A percentile compares a stretch with the other conserved stretches of the same genome.
These are phyloP conservation scores for Philopotamus ludificatus DNA, from an alignment of 1,140 invertebrate species.

Conservation along the genomic window DNA sequence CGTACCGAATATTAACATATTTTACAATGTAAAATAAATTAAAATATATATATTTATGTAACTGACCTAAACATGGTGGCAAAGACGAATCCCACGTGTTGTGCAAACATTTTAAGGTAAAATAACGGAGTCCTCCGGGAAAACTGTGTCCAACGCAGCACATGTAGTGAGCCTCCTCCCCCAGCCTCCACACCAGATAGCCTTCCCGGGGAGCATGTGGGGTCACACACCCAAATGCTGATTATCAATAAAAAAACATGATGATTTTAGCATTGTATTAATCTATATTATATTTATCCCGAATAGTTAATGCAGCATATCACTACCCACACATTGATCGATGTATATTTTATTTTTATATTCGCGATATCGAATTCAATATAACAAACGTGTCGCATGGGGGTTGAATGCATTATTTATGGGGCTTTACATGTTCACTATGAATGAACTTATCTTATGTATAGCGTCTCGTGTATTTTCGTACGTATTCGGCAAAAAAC, in stretches of 20 bases:
- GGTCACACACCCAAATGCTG: conserved; percentile 61
- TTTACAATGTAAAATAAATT: neutral
- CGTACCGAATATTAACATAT: too few relatives aligned
- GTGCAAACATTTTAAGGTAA: conserved; percentile 57
- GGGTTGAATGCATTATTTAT: neutral
- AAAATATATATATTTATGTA: neutral
- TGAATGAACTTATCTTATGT: conserved; percentile 14
- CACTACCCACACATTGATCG: neutral
- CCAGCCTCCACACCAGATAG: conserved; percentile 59
- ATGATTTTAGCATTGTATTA: too few relatives aligned
- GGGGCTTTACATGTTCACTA: neutral
- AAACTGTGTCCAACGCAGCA: conserved; percentile 62
- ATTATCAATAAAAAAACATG: conserved; percentile 5
- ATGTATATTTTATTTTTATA: neutral
- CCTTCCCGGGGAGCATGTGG: conserved; percentile 58
- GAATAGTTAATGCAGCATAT: too few relatives aligned
- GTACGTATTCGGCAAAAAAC: conserved; percentile 2
- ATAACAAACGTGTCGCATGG: neutral
- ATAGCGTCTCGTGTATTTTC: conserved; percentile 9
- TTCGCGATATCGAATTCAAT: neutral
- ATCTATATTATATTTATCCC: too few relatives aligned
- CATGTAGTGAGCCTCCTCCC: conserved; percentile 59
- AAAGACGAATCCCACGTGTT: conserved; percentile 61
- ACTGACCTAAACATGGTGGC: conserved; percentile 63
- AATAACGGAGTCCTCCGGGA: conserved; percentile 55